Evolutionary conservation across 2,113 vertebrate species (phyloP), one percentile per base, ranked within the genome.

Genomic region (Semicossyphus pulcher): DNA sequence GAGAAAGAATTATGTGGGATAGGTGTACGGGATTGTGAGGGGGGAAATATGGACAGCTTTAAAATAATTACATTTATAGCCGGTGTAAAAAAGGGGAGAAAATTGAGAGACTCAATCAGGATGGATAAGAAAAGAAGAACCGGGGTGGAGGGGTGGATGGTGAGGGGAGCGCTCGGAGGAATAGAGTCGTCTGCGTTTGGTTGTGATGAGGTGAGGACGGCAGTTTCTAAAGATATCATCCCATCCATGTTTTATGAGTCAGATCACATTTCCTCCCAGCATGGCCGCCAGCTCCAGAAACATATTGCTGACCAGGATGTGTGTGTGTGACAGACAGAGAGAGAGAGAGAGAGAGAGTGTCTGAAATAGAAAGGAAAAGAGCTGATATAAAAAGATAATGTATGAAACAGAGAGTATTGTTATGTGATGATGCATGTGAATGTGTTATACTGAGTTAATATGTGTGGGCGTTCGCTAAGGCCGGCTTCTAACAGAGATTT

Each of bases 181-280:
- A 52, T 64, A 62, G 36, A 59, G 10, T 31, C 9, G 57, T 36
- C 37, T 32, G 37, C 23, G 39, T 75, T 59, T 52, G 39, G 52
- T 65, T 78, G 45, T 54, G 72, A 78, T 74, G 78, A 84, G 74
- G 78, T 64, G 58, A 88, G 42, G 59, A 61, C 68, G 76, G 56
- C 75, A 72, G 73, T 83, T 83, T 89, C 87, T 92, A 91, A 92
- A 90, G 71, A 90, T 90, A 89, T 80, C 83, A 31, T 67, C 70
- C 45, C 73, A 84, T 91, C 78, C 84, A 89, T 91, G 79, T 88
- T 92, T 88, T 47, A 92, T 90, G 87, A 90, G 78, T 71, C 64
- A 18, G 59, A 88, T 90, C 85, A 80, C 52, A 83, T 88, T 88
- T 88, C 83, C 80, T 84, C 81, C 32, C 32, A 73, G 82, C 80